Base-by-base conservation (phyloP, 1,140 invertebrate genomes). In the Hyles vespertilio region DNA sequence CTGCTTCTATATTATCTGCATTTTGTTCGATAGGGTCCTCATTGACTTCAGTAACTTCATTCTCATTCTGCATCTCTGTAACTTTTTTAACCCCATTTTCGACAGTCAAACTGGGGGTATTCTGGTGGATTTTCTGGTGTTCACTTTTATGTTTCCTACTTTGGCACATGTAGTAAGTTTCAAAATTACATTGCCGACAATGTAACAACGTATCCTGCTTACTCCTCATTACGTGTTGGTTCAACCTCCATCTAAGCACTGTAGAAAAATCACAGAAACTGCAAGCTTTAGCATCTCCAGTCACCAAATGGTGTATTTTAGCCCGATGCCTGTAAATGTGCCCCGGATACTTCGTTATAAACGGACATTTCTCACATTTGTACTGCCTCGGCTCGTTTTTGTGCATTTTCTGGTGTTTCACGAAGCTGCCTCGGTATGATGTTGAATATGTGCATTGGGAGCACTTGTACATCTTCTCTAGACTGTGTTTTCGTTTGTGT, bases 291-390 rank as follows among this genome's bases (percentile, higher is more conserved):
- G 72, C 77, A 2, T 70, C 69, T 10, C 76, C 77, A 0, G 71
- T 67, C 0, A 81, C 60, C 46, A 77, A 74, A 22, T 82, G 77
- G 47, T 84, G 81, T 52, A 81, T 81, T 60, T 79, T 76, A 0
- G 74, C 70, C 9, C 81, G 51, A 72, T 84, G 81, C 46, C 81
- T 72, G 0, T 67, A 59, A 1, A 84, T 81, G 51, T 79, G 77
- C 0, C 81, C 81, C 58, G 79, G 72, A 43, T 65, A 78, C 56
- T 74, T 76, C 0, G 81, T 84, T 0, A 67, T 67, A 51, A 84
- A 84, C 0, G 77, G 70, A 32, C 81, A 84, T 49, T 84, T 80
- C 43, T 81, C 77, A 53, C 81, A 84, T 47, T 79, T 78, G 32
- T 68, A 81, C 4, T 72, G 63, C 0, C 63, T 51, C 0, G 62